Conservation (phyloP, 2,797 vertebrate species). For the Trachurus trachurus region DNA sequence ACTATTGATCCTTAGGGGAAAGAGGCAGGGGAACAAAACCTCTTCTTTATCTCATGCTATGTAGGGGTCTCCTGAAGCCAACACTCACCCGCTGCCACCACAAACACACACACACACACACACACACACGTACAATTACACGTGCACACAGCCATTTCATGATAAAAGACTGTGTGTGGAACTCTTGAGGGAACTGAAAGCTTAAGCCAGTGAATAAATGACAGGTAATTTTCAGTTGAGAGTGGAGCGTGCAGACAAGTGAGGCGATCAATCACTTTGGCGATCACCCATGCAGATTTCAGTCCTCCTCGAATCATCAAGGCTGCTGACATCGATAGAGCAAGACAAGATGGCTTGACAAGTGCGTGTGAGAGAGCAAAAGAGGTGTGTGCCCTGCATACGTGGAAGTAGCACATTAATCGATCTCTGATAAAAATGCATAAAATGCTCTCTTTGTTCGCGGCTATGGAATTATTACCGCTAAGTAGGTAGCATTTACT, state of each 20-base stretch:
- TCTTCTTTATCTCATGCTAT: constrained; percentile 46
- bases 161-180: constrained; percentile 62
- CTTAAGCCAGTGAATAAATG: constrained; percentile 86
- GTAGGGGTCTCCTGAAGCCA: constrained; percentile 41
- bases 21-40: constrained; percentile 59
- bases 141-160: constrained; percentile 22
- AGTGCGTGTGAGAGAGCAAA: constrained; percentile 29
- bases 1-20: constrained; percentile 87
- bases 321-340: constrained; percentile 79
- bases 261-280: constrained; percentile 87
- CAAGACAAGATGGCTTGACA: constrained; percentile 68
- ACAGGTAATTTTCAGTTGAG: constrained; percentile 88
- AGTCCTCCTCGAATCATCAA: constrained; percentile 79
- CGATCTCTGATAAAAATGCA: constrained; percentile 38
- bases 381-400: constrained; percentile 13
- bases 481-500: constrained; percentile 52
- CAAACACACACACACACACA: constrained; percentile 27
- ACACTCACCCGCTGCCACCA: constrained; percentile 27
- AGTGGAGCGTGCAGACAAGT: constrained; percentile 77
- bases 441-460: constrained; percentile 59
- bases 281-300: constrained; percentile 85
- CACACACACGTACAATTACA: constrained; percentile 41
- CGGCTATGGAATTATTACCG: constrained; percentile 39
- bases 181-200: constrained; percentile 62
- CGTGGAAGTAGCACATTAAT: constrained; percentile 43